Conservation (phyloP, 2,797 vertebrate genomes). For the Delichon dasypus region DNA sequence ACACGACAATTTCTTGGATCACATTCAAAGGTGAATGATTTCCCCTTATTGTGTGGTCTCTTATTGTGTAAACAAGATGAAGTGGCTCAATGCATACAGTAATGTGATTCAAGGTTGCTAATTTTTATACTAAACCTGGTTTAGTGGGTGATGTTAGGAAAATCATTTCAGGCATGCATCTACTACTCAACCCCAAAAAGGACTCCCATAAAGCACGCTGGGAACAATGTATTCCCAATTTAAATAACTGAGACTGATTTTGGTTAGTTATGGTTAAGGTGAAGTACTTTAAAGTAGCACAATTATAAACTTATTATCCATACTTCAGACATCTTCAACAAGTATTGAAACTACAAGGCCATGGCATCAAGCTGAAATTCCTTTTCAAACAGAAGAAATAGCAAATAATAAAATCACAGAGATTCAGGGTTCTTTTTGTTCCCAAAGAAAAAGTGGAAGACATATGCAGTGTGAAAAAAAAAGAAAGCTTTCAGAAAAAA, state of each 20-base stretch:
- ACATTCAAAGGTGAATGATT: slow-evolving; percentile 11
- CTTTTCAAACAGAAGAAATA: background rate
- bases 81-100: background rate
- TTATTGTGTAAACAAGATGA: background rate
- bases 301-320: background rate
- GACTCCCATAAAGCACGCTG: background rate
- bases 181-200: background rate
- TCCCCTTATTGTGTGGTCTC: background rate
- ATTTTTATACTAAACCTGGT: background rate
- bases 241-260: background rate
- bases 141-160: slow-evolving; percentile 1
- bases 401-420: background rate
- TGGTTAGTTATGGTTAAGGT: background rate
- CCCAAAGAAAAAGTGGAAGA: background rate
- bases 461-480: background rate
- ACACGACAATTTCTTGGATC: slow-evolving; percentile 6
- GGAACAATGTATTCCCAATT: background rate
- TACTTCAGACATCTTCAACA: background rate
- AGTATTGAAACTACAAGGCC: background rate
- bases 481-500: background rate
- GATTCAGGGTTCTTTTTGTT: background rate
- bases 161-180: background rate
- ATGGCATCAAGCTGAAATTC: background rate
- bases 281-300: background rate
- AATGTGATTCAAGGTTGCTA: background rate